Percentiles rank a stretch among this genome's conserved stretches.
phyloP scores from a whole-genome alignment of 2,113 vertebrate species.

The Zootoca vivipara region DNA sequence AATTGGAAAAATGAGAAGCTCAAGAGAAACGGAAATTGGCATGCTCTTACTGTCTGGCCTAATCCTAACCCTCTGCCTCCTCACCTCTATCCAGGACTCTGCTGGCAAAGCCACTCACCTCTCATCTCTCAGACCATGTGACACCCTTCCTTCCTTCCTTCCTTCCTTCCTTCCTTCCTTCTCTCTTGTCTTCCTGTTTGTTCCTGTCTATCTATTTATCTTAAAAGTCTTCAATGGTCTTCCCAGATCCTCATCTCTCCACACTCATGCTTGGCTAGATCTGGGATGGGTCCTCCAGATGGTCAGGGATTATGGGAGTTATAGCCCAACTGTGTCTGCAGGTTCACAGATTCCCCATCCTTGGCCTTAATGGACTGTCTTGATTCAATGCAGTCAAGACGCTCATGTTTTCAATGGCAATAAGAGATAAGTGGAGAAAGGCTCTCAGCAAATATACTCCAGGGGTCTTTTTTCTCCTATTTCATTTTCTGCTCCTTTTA shows the following conservation, averaged over 20 bases:
- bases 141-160: not conserved
- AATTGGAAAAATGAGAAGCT: no score
- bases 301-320: no score
- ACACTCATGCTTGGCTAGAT: not conserved
- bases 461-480: not conserved
- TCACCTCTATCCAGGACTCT: not conserved
- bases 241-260: not conserved
- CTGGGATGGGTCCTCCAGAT: no score
- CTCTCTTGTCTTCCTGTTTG: not conserved
- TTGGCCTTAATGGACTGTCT: not conserved
- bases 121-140: not conserved
- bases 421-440: not conserved
- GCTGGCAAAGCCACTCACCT: not conserved
- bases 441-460: not conserved
- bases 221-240: not conserved
- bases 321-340: no score
- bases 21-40: no score
- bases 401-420: not conserved
- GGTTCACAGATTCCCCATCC: no score
- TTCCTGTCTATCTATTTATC: no score
- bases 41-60: not conserved
- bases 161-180: not conserved
- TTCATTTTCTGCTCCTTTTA: constrained; percentile 12
- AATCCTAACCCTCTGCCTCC: no score
- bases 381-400: not conserved